phyloP scores from a whole-genome alignment of 2,797 vertebrate species.

The Dermochelys coriacea region DNA sequence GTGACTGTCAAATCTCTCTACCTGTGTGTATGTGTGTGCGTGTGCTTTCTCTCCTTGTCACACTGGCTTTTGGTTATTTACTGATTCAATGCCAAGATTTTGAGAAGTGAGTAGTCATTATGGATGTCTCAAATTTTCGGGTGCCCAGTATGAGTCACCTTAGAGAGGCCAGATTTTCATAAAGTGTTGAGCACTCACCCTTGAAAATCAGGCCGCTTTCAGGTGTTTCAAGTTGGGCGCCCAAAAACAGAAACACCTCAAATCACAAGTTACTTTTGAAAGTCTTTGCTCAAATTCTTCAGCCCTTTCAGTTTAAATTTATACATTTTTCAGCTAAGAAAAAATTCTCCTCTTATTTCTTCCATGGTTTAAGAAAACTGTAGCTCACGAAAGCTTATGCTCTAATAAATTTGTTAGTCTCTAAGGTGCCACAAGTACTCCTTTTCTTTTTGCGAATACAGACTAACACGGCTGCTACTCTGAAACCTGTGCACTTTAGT shows the following conservation, averaged over 20 bases:
- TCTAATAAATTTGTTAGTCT: too few relatives aligned
- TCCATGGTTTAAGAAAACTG: neutral
- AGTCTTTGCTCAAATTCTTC: neutral
- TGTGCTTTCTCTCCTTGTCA: neutral
- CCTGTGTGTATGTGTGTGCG: too few relatives aligned
- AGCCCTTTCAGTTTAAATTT: neutral
- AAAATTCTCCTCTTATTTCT: neutral
- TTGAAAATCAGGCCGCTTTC: neutral
- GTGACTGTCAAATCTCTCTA: accelerated
- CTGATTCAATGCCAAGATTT: neutral
- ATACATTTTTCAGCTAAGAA: neutral
- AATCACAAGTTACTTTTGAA: neutral
- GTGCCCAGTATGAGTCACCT: neutral
- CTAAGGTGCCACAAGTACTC: too few relatives aligned
- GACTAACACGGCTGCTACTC: too few relatives aligned
- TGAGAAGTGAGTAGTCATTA: neutral
- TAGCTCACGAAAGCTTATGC: too few relatives aligned
- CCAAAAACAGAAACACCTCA: neutral
- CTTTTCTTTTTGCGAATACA: too few relatives aligned
- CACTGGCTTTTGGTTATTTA: neutral
- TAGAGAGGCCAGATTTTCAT: neutral
- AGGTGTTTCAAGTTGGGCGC: neutral
- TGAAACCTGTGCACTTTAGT: neutral
- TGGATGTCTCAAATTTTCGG: neutral
- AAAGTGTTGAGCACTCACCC: neutral